A percentile compares a stretch with the other conserved stretches of the same genome.
phyloP scores from a whole-genome alignment of 2,888 invertebrate species.

The Drosophila setosimentum region DNA sequence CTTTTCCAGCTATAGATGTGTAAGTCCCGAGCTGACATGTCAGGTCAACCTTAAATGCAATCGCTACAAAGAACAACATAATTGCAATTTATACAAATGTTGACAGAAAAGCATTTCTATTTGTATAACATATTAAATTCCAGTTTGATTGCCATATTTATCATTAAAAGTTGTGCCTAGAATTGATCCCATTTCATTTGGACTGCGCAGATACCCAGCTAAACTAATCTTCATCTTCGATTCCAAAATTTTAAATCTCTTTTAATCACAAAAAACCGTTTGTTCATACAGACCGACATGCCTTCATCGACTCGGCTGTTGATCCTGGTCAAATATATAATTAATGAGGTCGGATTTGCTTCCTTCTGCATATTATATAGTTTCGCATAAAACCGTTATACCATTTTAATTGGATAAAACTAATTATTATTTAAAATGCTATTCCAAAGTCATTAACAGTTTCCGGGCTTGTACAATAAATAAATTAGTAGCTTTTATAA shows the following conservation, averaged over 20 bases:
- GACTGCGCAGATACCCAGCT: too few species aligned
- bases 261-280: not conserved
- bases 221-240: too few species aligned
- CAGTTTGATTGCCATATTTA: too few species aligned
- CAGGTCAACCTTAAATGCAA: not conserved
- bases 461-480: not conserved
- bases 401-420: not conserved
- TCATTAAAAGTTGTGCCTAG: too few species aligned
- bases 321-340: not conserved
- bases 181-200: too few species aligned
- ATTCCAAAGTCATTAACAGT: not conserved
- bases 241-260: not conserved
- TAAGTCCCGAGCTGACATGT: too few species aligned
- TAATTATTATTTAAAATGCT: not conserved
- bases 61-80: too few species aligned
- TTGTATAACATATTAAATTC: too few species aligned
- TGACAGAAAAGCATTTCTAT: too few species aligned
- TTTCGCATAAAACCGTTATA: not conserved
- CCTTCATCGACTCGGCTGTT: not conserved
- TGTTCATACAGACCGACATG: too few species aligned
- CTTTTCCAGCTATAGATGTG: not conserved
- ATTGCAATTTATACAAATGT: too few species aligned
- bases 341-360: not conserved
- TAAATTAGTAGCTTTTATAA: not conserved
- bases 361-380: not conserved